Evolutionary conservation across 2,797 vertebrate species (phyloP).

Genomic region (Mycteria americana): DNA sequence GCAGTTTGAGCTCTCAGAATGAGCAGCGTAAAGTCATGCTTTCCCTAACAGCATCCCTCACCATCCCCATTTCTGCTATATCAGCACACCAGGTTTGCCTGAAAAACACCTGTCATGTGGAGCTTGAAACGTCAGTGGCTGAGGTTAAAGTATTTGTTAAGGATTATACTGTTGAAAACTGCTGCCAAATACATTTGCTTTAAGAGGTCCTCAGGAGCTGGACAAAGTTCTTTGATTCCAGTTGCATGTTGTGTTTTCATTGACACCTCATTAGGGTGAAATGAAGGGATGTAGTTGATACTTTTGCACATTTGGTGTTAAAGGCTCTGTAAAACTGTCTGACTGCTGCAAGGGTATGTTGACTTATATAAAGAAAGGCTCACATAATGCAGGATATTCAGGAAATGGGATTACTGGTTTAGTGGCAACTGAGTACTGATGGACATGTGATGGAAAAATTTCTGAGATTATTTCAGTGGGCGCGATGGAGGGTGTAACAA

Average conservation of each 20-base stretch:
- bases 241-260: neutral
- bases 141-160: neutral
- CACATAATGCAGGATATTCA: neutral
- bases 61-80: neutral
- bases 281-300: neutral
- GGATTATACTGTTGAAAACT: neutral
- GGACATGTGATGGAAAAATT: neutral
- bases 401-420: neutral
- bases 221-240: neutral
- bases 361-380: neutral
- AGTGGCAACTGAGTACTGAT: neutral
- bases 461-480: neutral
- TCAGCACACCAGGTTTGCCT: neutral
- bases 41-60: neutral
- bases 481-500: neutral
- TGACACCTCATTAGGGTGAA: slow-evolving; percentile 1
- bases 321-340: neutral
- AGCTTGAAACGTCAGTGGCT: neutral
- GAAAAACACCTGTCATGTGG: neutral
- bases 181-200: neutral
- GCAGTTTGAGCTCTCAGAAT: neutral
- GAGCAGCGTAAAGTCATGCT: neutral
- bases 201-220: neutral
- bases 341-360: neutral
- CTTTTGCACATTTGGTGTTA: neutral